Percentiles rank a stretch among this genome's conserved stretches.
phyloP scores from a whole-genome alignment of 2,888 invertebrate genomes.

The Zelleria hepariella region DNA sequence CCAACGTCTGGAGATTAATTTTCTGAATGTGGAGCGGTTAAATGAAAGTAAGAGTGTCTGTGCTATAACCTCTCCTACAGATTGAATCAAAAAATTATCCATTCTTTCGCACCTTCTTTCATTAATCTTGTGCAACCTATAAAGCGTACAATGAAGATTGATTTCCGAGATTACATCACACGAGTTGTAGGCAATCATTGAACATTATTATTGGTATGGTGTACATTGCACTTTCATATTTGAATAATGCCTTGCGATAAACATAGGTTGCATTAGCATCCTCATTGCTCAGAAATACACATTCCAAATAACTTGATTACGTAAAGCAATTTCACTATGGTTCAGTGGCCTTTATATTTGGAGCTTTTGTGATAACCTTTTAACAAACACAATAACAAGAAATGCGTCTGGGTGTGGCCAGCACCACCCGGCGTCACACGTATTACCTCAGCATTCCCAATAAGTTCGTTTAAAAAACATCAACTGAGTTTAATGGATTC shows the following conservation, averaged over 20 bases:
- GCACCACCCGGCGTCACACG: not conserved
- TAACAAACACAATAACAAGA: not conserved
- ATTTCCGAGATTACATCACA: conserved; percentile 6
- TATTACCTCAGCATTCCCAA: not conserved
- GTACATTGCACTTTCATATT: not conserved
- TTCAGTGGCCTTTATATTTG: not conserved
- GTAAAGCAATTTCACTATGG: not conserved
- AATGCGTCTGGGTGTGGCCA: not conserved
- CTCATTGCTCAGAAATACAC: not conserved
- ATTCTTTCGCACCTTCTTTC: not conserved
- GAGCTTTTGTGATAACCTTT: not conserved
- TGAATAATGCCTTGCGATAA: not conserved
- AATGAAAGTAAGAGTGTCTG: conserved; percentile 5
- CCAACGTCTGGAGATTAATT: conserved; percentile 13
- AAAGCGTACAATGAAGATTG: conserved; percentile 14
- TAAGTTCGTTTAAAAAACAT: not conserved
- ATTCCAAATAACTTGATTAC: not conserved
- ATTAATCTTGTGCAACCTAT: conserved; percentile 11
- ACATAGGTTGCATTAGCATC: not conserved
- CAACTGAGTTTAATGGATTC: not conserved
- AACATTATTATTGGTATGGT: not conserved
- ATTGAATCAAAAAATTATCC: not conserved
- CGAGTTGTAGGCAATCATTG: not conserved
- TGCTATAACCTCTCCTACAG: conserved; percentile 9
- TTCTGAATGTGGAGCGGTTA: not conserved